Evolutionary conservation across 1,140 invertebrate species (phyloP).

Genomic region (Drosophila prosaltans): DNA sequence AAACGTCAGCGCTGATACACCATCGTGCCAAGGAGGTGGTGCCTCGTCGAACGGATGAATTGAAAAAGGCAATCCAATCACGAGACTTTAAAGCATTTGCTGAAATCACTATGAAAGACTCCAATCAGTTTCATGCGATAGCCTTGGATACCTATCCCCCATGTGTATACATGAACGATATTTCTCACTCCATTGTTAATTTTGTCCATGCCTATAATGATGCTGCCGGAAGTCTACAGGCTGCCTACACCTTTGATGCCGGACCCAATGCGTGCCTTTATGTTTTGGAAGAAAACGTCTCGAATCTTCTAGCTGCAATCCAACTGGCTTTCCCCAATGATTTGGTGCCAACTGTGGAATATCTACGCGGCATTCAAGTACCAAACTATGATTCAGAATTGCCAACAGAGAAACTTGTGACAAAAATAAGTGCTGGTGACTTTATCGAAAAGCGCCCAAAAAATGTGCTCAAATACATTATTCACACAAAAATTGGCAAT

Average conservation of each 20-base stretch:
- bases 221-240: constrained; percentile 85
- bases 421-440: constrained; percentile 17
- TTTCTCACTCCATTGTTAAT: constrained; percentile 91
- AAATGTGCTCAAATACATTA: constrained; percentile 91
- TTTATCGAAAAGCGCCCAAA: constrained; percentile 59
- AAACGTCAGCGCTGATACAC: constrained; percentile 93
- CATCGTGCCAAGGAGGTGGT: constrained; percentile 89
- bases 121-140: constrained; percentile 98
- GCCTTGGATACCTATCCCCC: constrained; percentile 98
- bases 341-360: constrained; percentile 83
- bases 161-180: constrained; percentile 95
- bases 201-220: constrained; percentile 94
- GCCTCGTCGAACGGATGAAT: constrained; percentile 86
- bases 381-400: constrained; percentile 8
- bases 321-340: constrained; percentile 89
- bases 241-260: constrained; percentile 98
- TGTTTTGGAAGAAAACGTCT: constrained; percentile 90
- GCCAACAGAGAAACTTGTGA: neutral
- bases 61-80: constrained; percentile 87
- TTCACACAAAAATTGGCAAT: constrained; percentile 90
- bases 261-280: constrained; percentile 98
- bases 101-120: constrained; percentile 97
- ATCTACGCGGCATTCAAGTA: constrained; percentile 85
- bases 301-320: constrained; percentile 87
- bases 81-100: constrained; percentile 95